Evolutionary conservation across 1,140 invertebrate genomes (phyloP).

Genomic region (Ostrea edulis): DNA sequence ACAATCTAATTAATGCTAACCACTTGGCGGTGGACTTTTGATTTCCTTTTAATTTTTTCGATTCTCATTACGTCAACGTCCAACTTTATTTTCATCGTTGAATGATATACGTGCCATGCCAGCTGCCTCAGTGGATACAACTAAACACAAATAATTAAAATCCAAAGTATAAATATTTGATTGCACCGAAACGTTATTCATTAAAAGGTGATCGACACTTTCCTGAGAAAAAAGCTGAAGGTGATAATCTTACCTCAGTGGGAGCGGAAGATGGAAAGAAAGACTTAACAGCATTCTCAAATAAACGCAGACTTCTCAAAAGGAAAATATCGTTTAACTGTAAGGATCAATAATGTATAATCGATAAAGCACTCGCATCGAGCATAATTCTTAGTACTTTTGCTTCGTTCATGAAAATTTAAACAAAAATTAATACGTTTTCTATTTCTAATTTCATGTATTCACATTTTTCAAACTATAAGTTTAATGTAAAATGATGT

Average conservation of each 20-base stretch:
- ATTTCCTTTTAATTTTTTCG: not conserved
- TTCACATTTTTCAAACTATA: not conserved
- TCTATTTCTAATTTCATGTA: no score
- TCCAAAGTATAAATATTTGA: not conserved
- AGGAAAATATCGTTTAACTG: not conserved
- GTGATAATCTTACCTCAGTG: not conserved
- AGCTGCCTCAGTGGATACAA: not conserved
- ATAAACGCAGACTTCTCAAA: not conserved
- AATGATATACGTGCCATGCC: not conserved
- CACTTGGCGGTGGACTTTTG: not conserved
- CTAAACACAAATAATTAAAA: not conserved
- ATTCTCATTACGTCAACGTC: not conserved
- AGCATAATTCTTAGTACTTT: not conserved
- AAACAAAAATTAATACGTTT: no score
- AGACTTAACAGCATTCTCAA: not conserved
- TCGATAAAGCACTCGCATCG: not conserved
- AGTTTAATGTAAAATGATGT: not conserved
- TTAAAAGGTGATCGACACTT: not conserved
- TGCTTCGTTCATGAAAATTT: no score
- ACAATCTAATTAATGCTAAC: not conserved
- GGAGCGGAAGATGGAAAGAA: not conserved
- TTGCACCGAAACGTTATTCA: not conserved
- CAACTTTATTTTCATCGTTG: not conserved
- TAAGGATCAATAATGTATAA: not conserved
- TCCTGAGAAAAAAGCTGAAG: not conserved